Evolutionary conservation across 2,888 invertebrate genomes (phyloP).

Genomic region (Pocota personata): DNA sequence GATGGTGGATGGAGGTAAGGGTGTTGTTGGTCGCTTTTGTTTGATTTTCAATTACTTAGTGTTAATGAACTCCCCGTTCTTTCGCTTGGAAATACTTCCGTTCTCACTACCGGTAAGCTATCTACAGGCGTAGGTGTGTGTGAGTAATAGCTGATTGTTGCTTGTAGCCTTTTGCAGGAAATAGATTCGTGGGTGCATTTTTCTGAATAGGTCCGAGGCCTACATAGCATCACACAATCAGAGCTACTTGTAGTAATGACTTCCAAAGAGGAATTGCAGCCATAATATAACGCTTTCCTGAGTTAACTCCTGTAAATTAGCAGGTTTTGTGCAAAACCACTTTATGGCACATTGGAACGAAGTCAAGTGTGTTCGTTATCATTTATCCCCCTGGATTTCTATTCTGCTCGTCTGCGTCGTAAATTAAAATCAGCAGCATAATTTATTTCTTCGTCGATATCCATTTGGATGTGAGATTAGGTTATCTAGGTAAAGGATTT

Average conservation of each 20-base stretch:
- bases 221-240: slow-evolving; percentile 74
- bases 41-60: slow-evolving; percentile 49
- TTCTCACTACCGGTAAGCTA: neutral
- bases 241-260: slow-evolving; percentile 14
- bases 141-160: slow-evolving; percentile 18
- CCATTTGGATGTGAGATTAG: slow-evolving; percentile 8
- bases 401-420: neutral
- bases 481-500: slow-evolving; percentile 6
- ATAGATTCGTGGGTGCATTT: slow-evolving; percentile 6
- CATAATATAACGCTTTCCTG: slow-evolving; percentile 14
- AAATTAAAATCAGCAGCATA: slow-evolving; percentile 15
- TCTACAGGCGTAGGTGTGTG: slow-evolving; percentile 3
- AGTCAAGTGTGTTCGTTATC: neutral
- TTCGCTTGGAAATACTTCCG: neutral
- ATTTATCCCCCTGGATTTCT: neutral
- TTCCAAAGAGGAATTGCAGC: slow-evolving; percentile 3
- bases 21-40: slow-evolving; percentile 44
- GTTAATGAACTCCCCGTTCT: slow-evolving; percentile 2
- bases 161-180: slow-evolving; percentile 3
- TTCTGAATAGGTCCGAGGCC: slow-evolving; percentile 75
- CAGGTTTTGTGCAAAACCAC: neutral
- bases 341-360: neutral
- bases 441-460: slow-evolving; percentile 1
- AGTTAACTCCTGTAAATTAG: neutral
- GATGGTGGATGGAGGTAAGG: slow-evolving; percentile 22